Percentiles rank a stretch among this genome's conserved stretches.
phyloP scores from a whole-genome alignment of 2,113 vertebrate species.

The Grantiella picta region DNA sequence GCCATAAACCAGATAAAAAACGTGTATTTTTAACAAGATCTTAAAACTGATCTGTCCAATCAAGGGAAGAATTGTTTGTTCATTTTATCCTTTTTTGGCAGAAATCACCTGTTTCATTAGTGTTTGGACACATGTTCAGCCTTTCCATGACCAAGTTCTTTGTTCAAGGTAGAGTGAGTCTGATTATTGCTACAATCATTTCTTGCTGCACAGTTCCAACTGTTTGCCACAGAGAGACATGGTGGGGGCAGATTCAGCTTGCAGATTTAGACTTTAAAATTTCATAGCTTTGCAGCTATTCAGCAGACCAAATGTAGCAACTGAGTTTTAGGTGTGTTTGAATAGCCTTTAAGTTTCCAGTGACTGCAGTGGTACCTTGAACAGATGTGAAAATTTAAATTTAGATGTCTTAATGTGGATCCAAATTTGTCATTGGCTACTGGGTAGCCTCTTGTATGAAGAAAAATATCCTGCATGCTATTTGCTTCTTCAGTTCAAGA shows the following conservation, averaged over 20 bases:
- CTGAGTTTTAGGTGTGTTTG: background rate
- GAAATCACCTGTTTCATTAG: background rate
- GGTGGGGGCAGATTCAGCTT: background rate
- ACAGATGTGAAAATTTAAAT: background rate
- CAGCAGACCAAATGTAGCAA: background rate
- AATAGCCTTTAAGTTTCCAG: background rate
- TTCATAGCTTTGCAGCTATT: background rate
- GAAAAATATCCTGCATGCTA: background rate
- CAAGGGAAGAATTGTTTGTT: background rate
- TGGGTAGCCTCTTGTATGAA: background rate
- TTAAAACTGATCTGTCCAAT: background rate
- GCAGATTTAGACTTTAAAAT: background rate
- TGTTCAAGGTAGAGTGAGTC: background rate
- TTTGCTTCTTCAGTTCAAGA: background rate
- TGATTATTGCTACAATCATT: background rate
- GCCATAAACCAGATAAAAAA: background rate
- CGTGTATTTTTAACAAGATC: background rate
- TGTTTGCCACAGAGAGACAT: background rate
- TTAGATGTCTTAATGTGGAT: background rate
- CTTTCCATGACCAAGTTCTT: background rate
- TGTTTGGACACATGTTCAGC: background rate
- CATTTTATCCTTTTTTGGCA: background rate
- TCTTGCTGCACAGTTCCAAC: background rate
- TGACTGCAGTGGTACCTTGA: background rate
- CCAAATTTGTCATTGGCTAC: background rate